These are phyloP conservation scores for Neoascia interrupta DNA, from an alignment of 2,888 invertebrate species.

Conservation along the genomic window DNA sequence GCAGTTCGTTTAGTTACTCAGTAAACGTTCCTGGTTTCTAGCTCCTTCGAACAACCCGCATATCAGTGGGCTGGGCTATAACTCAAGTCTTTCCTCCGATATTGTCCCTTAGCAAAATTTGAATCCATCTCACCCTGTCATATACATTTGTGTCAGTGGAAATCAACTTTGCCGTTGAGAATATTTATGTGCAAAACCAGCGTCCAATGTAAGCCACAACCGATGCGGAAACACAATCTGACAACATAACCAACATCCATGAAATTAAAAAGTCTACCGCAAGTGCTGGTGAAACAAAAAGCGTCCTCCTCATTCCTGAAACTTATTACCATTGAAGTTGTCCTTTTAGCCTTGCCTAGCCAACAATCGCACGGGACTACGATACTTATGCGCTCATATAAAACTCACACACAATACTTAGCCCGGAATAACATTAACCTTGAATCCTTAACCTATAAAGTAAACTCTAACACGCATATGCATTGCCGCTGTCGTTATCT, in stretches of 20 bases:
- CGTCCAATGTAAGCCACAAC: constrained; percentile 53
- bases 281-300: constrained; percentile 18
- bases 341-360: constrained; percentile 44
- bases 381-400: constrained; percentile 7
- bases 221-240: constrained; percentile 64
- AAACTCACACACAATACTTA: constrained; percentile 54
- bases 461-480: constrained; percentile 49
- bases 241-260: constrained; percentile 61
- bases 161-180: too few relatives aligned
- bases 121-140: too few relatives aligned
- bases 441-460: constrained; percentile 61
- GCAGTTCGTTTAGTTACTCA: too few relatives aligned
- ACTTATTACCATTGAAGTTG: constrained; percentile 47
- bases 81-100: too few relatives aligned
- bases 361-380: constrained; percentile 19
- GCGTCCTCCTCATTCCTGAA: constrained; percentile 35
- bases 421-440: constrained; percentile 64
- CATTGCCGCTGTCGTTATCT: constrained; percentile 6
- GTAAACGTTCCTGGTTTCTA: too few relatives aligned
- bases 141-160: too few relatives aligned
- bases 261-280: constrained; percentile 53
- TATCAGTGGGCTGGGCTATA: too few relatives aligned
- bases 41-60: too few relatives aligned
- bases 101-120: too few relatives aligned
- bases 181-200: too few relatives aligned